Evolutionary conservation across 1,140 invertebrate genomes (phyloP).

Genomic region (Nomia melanderi): DNA sequence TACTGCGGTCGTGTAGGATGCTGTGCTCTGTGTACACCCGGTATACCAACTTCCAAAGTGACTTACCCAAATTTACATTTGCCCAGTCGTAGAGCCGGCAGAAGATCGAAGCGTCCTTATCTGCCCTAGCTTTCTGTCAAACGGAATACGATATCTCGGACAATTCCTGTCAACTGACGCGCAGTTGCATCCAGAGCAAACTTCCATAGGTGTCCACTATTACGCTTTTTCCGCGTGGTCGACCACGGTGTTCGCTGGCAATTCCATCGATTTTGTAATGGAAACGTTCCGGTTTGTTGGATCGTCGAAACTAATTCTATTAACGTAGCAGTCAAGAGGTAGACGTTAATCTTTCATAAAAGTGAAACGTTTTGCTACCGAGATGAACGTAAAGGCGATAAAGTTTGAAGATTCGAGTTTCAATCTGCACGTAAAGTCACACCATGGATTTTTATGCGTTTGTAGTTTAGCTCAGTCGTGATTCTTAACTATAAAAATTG

Average conservation of each 20-base stretch:
- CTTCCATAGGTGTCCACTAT: background rate
- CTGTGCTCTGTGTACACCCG: slow-evolving; percentile 22
- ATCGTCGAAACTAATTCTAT: no score
- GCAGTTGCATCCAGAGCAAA: background rate
- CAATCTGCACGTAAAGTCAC: no score
- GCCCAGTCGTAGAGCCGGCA: slow-evolving; percentile 15
- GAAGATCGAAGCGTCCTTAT: slow-evolving; percentile 49
- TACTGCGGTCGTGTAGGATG: slow-evolving; percentile 31
- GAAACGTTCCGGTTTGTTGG: background rate
- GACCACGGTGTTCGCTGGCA: background rate
- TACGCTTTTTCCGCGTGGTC: background rate
- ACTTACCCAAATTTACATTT: slow-evolving; percentile 66
- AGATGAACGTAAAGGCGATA: no score
- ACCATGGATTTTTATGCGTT: no score
- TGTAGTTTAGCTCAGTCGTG: no score
- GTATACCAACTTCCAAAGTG: slow-evolving; percentile 64
- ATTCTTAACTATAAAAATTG: no score
- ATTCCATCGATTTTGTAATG: background rate
- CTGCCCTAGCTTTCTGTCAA: slow-evolving; percentile 33
- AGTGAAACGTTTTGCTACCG: no score
- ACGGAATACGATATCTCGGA: slow-evolving; percentile 41
- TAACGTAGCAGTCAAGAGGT: no score
- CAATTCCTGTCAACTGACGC: slow-evolving; percentile 34
- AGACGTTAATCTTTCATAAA: no score
- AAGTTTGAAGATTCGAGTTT: no score